phyloP scores from a whole-genome alignment of 2,888 invertebrate species.

The Parochlus steinenii region DNA sequence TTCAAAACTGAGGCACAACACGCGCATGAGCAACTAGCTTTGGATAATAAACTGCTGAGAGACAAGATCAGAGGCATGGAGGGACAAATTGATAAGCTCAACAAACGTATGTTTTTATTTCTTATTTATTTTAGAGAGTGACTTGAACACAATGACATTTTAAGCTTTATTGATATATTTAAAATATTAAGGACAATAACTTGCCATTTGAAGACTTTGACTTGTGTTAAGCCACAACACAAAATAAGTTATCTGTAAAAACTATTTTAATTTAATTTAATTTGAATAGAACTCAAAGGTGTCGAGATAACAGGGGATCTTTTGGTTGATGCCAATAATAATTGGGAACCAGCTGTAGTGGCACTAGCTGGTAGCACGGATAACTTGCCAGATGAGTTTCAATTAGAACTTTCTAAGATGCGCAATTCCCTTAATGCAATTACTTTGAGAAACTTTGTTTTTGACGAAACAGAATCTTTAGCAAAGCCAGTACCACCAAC shows the following conservation, averaged over 20 bases:
- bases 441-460: constrained; percentile 10
- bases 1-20: constrained; percentile 92
- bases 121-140: no score
- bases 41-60: constrained; percentile 65
- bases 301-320: no score
- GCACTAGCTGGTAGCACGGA: no score
- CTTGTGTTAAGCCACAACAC: neutral
- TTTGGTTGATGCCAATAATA: no score
- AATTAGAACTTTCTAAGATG: constrained; percentile 8
- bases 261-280: no score
- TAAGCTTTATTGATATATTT: neutral
- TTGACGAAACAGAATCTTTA: neutral
- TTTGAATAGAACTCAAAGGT: neutral
- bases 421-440: constrained; percentile 11
- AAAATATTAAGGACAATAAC: neutral
- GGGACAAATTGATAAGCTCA: constrained; percentile 64
- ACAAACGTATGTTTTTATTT: constrained; percentile 27
- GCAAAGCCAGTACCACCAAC: neutral
- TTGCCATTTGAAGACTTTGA: neutral
- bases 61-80: constrained; percentile 62
- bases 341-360: no score
- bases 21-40: constrained; percentile 66
- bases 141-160: no score
- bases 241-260: neutral
- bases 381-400: constrained; percentile 10